Evolutionary conservation across 2,888 invertebrate species (phyloP).

Genomic region (Netelia melanura): DNA sequence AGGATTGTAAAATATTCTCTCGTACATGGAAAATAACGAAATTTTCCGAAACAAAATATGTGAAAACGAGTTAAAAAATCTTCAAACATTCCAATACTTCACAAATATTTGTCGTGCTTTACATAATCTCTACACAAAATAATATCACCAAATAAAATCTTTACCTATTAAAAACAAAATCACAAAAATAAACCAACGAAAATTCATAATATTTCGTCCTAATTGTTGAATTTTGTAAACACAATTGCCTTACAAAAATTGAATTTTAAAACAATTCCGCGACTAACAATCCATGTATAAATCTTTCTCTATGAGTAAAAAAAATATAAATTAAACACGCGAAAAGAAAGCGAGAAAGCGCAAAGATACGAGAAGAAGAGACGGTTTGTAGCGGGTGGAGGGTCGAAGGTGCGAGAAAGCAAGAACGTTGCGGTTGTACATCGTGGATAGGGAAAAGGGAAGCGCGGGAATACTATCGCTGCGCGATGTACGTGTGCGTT

Average conservation of each 20-base stretch:
- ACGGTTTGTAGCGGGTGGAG: background rate
- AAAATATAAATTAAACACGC: background rate
- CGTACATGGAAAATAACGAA: slow-evolving; percentile 5
- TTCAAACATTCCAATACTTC: background rate
- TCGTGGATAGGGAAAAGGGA: slow-evolving; percentile 1
- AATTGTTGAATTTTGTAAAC: too few species aligned
- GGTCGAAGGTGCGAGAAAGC: slow-evolving; percentile 17
- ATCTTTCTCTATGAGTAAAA: too few species aligned
- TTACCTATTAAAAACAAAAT: too few species aligned
- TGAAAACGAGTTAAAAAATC: background rate
- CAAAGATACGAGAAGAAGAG: slow-evolving; percentile 8
- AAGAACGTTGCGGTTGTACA: background rate
- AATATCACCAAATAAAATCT: too few species aligned
- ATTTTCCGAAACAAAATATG: slow-evolving; percentile 8
- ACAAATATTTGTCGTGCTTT: background rate
- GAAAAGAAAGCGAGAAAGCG: background rate
- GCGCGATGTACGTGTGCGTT: slow-evolving; percentile 15
- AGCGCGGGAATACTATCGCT: slow-evolving; percentile 27
- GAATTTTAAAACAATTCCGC: too few species aligned
- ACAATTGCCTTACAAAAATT: too few species aligned
- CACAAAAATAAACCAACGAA: too few species aligned
- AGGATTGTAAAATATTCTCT: background rate
- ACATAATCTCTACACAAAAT: too few species aligned
- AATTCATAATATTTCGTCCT: too few species aligned
- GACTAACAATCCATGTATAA: too few species aligned